Percentiles rank a stretch among this genome's conserved stretches.
Evolutionary conservation across 2,888 invertebrate genomes (phyloP).

Genomic region (Nephrocerus scutellatus): DNA sequence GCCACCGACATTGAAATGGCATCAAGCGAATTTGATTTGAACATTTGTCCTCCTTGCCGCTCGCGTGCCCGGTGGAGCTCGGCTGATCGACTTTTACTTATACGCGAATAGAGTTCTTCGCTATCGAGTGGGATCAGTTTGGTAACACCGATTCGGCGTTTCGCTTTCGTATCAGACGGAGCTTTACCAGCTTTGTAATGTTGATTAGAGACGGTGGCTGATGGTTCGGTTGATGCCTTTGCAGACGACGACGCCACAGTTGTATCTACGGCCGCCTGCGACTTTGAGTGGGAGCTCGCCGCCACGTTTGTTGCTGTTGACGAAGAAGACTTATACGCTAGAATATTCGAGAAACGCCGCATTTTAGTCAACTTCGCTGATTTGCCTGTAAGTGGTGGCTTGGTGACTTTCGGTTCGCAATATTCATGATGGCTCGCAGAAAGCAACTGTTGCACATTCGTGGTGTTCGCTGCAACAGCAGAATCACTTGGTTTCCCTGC

Average conservation of each 20-base stretch:
- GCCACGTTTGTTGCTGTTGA: slow-evolving; percentile 5
- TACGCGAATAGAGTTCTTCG: slow-evolving; percentile 46
- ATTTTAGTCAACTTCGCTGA: slow-evolving; percentile 38
- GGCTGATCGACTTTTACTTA: slow-evolving; percentile 27
- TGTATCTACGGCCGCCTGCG: slow-evolving; percentile 5
- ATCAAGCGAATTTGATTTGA: slow-evolving; percentile 45
- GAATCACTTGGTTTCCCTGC: slow-evolving; percentile 10
- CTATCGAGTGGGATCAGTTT: slow-evolving; percentile 40
- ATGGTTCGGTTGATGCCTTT: no score
- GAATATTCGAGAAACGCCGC: slow-evolving; percentile 45
- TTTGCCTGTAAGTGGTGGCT: slow-evolving; percentile 16
- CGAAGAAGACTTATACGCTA: slow-evolving; percentile 33
- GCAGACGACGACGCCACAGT: slow-evolving; percentile 9
- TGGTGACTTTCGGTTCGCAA: slow-evolving; percentile 16
- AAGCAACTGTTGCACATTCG: slow-evolving; percentile 20
- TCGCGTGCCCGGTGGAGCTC: slow-evolving; percentile 33
- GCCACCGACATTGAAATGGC: slow-evolving; percentile 40
- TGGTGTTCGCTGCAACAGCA: slow-evolving; percentile 3
- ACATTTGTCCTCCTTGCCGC: slow-evolving; percentile 27
- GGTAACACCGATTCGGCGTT: slow-evolving; percentile 34
- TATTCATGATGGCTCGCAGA: slow-evolving; percentile 16
- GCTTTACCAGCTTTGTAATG: slow-evolving; percentile 9
- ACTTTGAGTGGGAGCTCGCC: not conserved
- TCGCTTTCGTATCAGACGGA: slow-evolving; percentile 19
- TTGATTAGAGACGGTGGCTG: no score